phyloP scores from a whole-genome alignment of 2,113 vertebrate species.

The Python bivittatus region DNA sequence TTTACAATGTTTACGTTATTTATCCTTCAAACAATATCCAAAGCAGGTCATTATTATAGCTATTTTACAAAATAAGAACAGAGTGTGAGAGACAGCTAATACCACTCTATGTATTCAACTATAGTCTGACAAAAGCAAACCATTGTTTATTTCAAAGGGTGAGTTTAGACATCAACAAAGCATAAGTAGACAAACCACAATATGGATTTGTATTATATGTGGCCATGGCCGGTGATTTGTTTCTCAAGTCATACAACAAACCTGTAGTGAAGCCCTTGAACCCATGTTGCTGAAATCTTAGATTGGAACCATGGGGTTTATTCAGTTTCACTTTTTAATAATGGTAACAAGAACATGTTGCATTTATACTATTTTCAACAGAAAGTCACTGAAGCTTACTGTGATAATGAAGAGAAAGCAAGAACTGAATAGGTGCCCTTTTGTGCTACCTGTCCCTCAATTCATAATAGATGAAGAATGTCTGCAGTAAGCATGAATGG shows the following conservation, averaged over 20 bases:
- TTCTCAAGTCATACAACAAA: background rate
- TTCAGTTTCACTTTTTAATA: background rate
- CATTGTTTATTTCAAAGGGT: background rate
- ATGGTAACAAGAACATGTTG: background rate
- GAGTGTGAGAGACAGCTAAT: background rate
- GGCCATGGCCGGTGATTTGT: background rate
- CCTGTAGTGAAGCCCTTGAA: background rate
- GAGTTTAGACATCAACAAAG: background rate
- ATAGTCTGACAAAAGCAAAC: background rate
- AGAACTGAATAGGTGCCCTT: background rate
- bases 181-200: background rate
- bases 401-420: background rate
- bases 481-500: background rate
- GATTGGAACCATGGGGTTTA: background rate
- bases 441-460: background rate
- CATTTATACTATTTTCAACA: background rate
- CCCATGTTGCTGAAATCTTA: background rate
- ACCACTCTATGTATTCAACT: background rate
- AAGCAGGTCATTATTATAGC: background rate
- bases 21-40: background rate
- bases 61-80: background rate
- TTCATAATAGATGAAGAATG: background rate
- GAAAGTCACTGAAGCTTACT: background rate
- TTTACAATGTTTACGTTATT: background rate
- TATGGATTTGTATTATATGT: background rate